Percentiles rank a stretch among this genome's conserved stretches.
Evolutionary conservation across 2,888 invertebrate genomes (phyloP).

Genomic region (Meloe dianella): DNA sequence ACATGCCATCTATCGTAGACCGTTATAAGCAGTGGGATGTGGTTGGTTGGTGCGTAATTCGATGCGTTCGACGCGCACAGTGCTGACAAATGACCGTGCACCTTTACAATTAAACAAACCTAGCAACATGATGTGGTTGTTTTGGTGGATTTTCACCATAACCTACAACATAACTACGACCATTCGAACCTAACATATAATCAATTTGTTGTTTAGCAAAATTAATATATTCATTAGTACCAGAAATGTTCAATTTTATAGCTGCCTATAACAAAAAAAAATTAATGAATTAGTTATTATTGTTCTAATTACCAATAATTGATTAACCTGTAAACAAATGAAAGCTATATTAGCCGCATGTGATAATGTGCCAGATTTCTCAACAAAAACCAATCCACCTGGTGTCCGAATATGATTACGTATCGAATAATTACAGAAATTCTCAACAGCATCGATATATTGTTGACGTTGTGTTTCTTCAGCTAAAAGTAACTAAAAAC

Average conservation of each 20-base stretch:
- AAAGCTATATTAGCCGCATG: slow-evolving; percentile 65
- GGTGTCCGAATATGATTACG: slow-evolving; percentile 61
- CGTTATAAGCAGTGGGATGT: no score
- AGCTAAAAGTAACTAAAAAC: slow-evolving; percentile 59
- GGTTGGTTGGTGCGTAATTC: no score
- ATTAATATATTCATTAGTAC: slow-evolving; percentile 53
- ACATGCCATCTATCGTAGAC: no score
- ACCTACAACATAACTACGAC: slow-evolving; percentile 64
- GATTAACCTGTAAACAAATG: slow-evolving; percentile 61
- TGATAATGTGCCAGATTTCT: slow-evolving; percentile 63
- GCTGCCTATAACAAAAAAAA: slow-evolving; percentile 51
- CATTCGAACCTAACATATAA: slow-evolving; percentile 63
- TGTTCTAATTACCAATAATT: slow-evolving; percentile 9
- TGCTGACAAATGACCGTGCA: no score
- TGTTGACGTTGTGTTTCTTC: slow-evolving; percentile 58
- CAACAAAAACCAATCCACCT: slow-evolving; percentile 63
- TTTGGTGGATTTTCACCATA: slow-evolving; percentile 63
- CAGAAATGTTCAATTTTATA: slow-evolving; percentile 49
- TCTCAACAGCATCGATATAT: slow-evolving; percentile 57
- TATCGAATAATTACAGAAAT: slow-evolving; percentile 63
- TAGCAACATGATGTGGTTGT: slow-evolving; percentile 64
- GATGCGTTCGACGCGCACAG: no score
- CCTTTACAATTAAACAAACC: slow-evolving; percentile 49
- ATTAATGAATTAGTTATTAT: neutral
- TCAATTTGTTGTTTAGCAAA: slow-evolving; percentile 64